These are phyloP conservation scores for Hiodon tergisus DNA, from an alignment of 2,113 vertebrate species.

Conservation along the genomic window DNA sequence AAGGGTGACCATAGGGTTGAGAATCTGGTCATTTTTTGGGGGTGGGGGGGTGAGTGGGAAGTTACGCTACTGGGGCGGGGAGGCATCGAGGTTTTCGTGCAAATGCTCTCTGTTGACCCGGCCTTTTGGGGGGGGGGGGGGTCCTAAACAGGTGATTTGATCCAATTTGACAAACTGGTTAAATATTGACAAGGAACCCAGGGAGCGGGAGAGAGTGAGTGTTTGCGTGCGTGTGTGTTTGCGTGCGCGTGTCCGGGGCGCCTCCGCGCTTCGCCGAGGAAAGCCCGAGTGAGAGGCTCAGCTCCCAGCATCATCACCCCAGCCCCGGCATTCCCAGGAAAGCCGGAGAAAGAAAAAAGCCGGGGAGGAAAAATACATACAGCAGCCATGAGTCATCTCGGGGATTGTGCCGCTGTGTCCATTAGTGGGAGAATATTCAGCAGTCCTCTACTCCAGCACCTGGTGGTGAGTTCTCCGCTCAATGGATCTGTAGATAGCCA, in stretches of 20 bases:
- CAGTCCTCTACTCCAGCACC: background rate
- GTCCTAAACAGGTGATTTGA: conserved; percentile 9
- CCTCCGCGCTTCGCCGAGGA: background rate
- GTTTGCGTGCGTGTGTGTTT: too few relatives aligned
- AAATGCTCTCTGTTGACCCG: too few relatives aligned
- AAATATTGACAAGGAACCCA: background rate
- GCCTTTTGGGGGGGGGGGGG: background rate
- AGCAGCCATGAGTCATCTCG: background rate
- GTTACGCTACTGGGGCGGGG: too few relatives aligned
- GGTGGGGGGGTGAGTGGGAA: too few relatives aligned
- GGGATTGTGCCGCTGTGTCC: background rate
- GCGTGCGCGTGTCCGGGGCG: too few relatives aligned
- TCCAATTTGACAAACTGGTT: conserved; percentile 5
- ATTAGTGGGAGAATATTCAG: background rate
- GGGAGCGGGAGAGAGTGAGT: background rate
- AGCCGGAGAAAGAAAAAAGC: background rate
- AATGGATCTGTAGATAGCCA: too few relatives aligned
- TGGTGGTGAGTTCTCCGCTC: background rate
- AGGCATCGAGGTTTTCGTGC: too few relatives aligned
- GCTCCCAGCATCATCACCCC: background rate
- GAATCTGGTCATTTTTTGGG: too few relatives aligned
- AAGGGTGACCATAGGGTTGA: too few relatives aligned
- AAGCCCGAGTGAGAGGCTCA: background rate
- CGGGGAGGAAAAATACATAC: background rate
- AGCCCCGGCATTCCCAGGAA: background rate